Base-by-base conservation (phyloP, 1,140 invertebrate species). In the Galleria mellonella region DNA sequence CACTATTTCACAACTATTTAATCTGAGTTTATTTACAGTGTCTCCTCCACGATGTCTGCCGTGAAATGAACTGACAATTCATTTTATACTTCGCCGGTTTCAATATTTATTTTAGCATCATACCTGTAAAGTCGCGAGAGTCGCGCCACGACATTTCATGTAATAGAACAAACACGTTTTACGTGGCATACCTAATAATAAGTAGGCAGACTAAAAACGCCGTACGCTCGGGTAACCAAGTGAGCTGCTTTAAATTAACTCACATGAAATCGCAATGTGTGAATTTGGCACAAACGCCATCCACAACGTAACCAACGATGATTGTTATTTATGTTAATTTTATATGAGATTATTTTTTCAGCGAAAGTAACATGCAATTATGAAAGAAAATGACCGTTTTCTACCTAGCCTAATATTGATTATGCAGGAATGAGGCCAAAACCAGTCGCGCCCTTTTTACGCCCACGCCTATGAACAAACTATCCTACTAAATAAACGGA, bases 81-180 rank as follows among this genome's bases (percentile, higher is more conserved):
- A 65, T 56, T 55, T 58, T 56, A 62, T 65, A 61, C 55, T 65
- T 29, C 33, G 46, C 51, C 56, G 55, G 43, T 49, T 67, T 45
- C 53, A 70, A 58, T 68, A 69, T 73, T 64, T 72, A 45, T 45
- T 62, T 38, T 64, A 54, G 67, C 57, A 58, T 53, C 55, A 63
- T 35, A 52, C 47, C 56, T 60, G 51, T 55, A 51, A 63, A 51
- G 13, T 43, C 38, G 38, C 17, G 38, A 50, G 32, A 49, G 53
- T 54, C 61, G 56, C 61, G 50, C 38, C 41, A 38, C 17, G 42
- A 32, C 35, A 49, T 42, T 47, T 50, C 46, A 28, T 54, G 42
- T 45, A 50, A 58, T 51, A 32, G 49, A 57, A 55, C 6, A 23
- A 23, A 23, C 43, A 47, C 48, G 45, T 50, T 51, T 56, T 49